These are phyloP conservation scores for Maccullochella peelii DNA, from an alignment of 2,113 vertebrate species.

Conservation along the genomic window DNA sequence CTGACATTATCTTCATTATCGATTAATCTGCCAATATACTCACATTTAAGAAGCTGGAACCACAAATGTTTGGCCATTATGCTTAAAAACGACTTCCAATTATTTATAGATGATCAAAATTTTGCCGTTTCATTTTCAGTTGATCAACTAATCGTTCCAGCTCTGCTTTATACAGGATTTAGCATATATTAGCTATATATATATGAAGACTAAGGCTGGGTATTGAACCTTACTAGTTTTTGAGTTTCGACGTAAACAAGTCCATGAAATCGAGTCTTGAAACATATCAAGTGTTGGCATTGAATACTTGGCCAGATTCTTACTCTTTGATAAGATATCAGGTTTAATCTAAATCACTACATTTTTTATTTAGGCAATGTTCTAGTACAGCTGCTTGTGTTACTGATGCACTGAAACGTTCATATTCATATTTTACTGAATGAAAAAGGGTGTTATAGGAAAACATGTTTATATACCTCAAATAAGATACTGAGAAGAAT, in stretches of 20 bases:
- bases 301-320: neutral
- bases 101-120: neutral
- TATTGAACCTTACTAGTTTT: neutral
- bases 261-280: neutral
- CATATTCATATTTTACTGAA: neutral
- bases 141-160: neutral
- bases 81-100: neutral
- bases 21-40: neutral
- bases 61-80: neutral
- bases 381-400: neutral
- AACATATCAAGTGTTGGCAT: neutral
- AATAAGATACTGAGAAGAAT: no score
- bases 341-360: neutral
- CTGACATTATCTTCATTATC: neutral
- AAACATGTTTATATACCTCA: neutral
- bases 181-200: neutral
- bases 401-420: neutral
- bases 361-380: neutral
- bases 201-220: neutral
- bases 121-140: neutral
- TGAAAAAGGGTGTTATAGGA: neutral
- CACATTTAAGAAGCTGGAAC: neutral
- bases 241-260: neutral
- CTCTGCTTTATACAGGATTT: neutral
- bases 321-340: neutral